Evolutionary conservation across 2,888 invertebrate species (phyloP), one percentile per base, ranked within the genome.

Genomic region (Pimpla rufipes): DNA sequence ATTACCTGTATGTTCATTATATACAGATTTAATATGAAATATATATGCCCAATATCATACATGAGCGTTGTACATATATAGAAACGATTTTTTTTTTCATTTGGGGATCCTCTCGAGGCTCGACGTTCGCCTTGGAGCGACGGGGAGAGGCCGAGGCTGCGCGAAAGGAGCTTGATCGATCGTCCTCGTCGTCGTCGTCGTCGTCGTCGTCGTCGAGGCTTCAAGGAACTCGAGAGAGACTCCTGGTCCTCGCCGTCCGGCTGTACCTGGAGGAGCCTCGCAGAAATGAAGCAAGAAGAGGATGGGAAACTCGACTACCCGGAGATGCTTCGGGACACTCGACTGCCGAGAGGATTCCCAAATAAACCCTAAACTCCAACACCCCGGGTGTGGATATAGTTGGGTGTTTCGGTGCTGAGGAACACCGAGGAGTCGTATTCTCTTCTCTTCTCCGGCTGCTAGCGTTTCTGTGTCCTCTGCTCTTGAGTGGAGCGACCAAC

Each of bases 151-250:
- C n/a, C n/a, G n/a, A n/a, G 62, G 55, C 64, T 23, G 67, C 67
- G 66, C 35, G 42, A 55, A 70, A 50, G 66, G 42, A 77, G 76
- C 76, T 77, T 77, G 76, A 77, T 77, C 76, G 76, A 77, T 77
- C 76, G 66, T 76, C 55, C 29, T 71, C 55, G 35, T 52, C 70
- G 29, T 62, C 47, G 45, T 73, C 73, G 13, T 75, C 75, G 45
- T 29, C 55, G 50, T 74, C 64, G 47, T 18, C 18, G 47, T 47
- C 21, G 64, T 23, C 52, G 74, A 74, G 50, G 50, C 74, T 76
- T n/a, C 55, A 11, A 67, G 67, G 42, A 76, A 76, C 67, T 76
- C 76, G 67, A 67, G 37, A 45, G 23, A 66, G 16, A 16, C 42
- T 64, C 42, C 13, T 21, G n/a, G 35, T 37, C 62, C 37, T 10